Evolutionary conservation across 2,113 vertebrate species (phyloP).

Genomic region (Archilochus colubris): DNA sequence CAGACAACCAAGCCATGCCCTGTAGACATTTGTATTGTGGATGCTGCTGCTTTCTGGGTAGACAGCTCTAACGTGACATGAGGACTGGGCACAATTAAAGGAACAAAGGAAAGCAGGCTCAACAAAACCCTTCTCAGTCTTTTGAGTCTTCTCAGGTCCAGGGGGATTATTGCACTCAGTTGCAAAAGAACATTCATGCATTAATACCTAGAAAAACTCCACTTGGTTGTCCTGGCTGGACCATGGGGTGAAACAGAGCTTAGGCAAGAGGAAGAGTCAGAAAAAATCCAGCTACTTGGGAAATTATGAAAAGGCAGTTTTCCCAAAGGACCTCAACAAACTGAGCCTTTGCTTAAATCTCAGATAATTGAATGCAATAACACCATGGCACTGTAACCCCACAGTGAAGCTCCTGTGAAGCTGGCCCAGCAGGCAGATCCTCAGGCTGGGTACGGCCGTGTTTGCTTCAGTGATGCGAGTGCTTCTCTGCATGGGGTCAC

Average conservation of each 20-base stretch:
- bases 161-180: background rate
- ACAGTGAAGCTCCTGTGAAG: background rate
- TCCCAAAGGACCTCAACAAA: background rate
- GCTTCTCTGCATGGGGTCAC: background rate
- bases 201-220: conserved; percentile 23
- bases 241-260: background rate
- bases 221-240: background rate
- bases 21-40: background rate
- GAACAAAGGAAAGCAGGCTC: background rate
- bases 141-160: conserved; percentile 28
- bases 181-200: conserved; percentile 4
- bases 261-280: background rate
- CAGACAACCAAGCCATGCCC: background rate
- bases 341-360: background rate
- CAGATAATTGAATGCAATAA: background rate
- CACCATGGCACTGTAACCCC: background rate
- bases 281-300: background rate
- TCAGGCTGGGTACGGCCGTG: background rate
- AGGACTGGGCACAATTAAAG: background rate
- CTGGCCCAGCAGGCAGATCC: background rate
- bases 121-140: background rate
- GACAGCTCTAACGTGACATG: background rate
- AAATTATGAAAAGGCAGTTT: conserved; percentile 10
- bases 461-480: background rate
- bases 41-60: background rate